Percentiles rank a stretch among this genome's conserved stretches.
Evolutionary conservation across 2,797 vertebrate species (phyloP).

Genomic region (Linurgus olivaceus): DNA sequence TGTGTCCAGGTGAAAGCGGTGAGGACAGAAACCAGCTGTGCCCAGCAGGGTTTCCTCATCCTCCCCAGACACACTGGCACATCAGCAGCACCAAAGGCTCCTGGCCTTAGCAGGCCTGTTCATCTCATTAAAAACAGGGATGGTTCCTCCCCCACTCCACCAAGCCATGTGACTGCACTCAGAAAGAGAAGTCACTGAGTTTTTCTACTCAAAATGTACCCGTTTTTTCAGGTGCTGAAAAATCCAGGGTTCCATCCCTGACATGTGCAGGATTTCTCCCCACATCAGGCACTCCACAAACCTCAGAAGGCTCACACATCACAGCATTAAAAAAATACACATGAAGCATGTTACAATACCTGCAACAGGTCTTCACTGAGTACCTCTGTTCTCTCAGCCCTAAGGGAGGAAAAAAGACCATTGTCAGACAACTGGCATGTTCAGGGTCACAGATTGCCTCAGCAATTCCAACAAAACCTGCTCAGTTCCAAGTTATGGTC

Average conservation of each 20-base stretch:
- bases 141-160: neutral
- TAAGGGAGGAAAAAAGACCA: conserved; percentile 61
- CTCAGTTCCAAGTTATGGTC: neutral
- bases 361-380: conserved; percentile 97
- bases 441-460: neutral
- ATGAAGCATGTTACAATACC: conserved; percentile 74
- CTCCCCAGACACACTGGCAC: neutral
- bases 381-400: conserved; percentile 98
- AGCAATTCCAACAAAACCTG: neutral
- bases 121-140: neutral
- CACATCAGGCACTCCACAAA: neutral
- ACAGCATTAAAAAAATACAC: neutral
- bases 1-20: neutral
- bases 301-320: neutral
- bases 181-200: neutral
- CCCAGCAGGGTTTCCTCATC: neutral
- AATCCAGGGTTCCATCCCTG: neutral
- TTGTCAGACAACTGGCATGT: neutral
- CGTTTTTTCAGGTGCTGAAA: neutral
- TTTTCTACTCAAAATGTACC: neutral
- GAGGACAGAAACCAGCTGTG: neutral
- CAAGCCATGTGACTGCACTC: rapidly evolving
- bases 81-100: neutral
- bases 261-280: rapidly evolving
- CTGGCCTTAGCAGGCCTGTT: neutral